These are phyloP conservation scores for Scomber colias DNA, from an alignment of 2,113 vertebrate genomes.

Conservation along the genomic window DNA sequence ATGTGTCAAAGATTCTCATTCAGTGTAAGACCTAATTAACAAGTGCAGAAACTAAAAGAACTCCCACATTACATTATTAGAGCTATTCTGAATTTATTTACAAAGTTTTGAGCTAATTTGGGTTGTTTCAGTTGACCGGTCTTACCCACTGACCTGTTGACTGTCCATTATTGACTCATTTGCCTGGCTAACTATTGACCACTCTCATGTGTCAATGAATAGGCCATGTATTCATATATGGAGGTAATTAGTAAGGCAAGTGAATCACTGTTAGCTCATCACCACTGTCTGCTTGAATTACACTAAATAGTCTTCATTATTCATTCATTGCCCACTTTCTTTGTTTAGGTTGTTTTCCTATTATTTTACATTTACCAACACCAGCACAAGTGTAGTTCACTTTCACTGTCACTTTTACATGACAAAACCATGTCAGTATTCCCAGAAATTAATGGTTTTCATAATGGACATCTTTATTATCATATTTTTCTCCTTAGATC, in stretches of 20 bases:
- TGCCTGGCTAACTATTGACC: conserved; percentile 43
- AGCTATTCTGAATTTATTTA: conserved; percentile 41
- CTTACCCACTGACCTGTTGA: conserved; percentile 36
- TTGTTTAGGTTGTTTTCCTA: conserved; percentile 14
- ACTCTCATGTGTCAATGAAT: conserved; percentile 63
- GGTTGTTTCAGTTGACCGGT: conserved; percentile 47
- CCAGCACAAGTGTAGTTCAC: not conserved
- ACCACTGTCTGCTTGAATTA: conserved; percentile 39
- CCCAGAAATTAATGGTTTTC: not conserved
- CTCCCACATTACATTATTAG: conserved; percentile 35
- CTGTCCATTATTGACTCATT: conserved; percentile 55
- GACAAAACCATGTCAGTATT: not conserved
- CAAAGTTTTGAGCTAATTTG: conserved; percentile 48
- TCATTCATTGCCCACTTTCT: conserved; percentile 27
- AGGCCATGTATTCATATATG: conserved; percentile 61
- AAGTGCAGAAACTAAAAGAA: conserved; percentile 20
- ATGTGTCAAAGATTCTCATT: not conserved
- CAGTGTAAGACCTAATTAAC: conserved; percentile 44
- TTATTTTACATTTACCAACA: conserved; percentile 9
- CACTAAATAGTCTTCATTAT: conserved; percentile 18
- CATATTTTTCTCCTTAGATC: not conserved
- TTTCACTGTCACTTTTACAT: too few relatives aligned
- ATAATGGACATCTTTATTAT: not conserved
- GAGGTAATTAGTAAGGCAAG: conserved; percentile 60
- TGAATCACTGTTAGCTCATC: conserved; percentile 32